Conservation (phyloP, 2,113 vertebrate species). For the Boulengeromyrus knoepffleri region DNA sequence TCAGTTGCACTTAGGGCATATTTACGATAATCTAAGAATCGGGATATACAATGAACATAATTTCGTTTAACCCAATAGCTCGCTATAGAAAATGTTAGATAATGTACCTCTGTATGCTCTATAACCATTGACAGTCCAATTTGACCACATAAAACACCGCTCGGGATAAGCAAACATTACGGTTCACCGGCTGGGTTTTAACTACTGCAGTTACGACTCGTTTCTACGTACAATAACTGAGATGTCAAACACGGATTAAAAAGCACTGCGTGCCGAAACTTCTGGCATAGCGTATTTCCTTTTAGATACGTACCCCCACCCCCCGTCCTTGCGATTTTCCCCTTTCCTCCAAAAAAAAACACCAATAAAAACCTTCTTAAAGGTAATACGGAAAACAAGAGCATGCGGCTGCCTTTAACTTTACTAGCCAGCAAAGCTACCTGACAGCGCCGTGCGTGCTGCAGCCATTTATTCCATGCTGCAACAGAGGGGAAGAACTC, state of each 20-base stretch:
- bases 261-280: neutral
- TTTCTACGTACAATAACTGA: neutral
- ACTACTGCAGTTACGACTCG: neutral
- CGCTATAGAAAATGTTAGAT: neutral
- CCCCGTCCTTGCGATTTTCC: neutral
- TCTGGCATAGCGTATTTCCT: neutral
- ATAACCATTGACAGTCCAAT: neutral
- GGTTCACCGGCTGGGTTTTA: neutral
- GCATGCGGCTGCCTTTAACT: neutral
- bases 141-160: neutral
- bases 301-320: neutral
- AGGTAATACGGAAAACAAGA: neutral
- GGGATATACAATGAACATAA: neutral
- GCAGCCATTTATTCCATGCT: constrained; percentile 52
- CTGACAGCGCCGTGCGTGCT: constrained; percentile 40
- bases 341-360: neutral
- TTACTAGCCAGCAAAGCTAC: constrained; percentile 41
- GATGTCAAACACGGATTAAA: neutral
- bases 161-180: neutral
- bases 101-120: neutral
- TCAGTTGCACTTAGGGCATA: neutral
- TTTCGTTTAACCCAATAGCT: neutral
- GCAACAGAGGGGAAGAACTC: constrained; percentile 45
- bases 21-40: neutral
- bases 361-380: neutral